Conservation (phyloP, 2,797 vertebrate genomes). For the Ctenopoma multispine region DNA sequence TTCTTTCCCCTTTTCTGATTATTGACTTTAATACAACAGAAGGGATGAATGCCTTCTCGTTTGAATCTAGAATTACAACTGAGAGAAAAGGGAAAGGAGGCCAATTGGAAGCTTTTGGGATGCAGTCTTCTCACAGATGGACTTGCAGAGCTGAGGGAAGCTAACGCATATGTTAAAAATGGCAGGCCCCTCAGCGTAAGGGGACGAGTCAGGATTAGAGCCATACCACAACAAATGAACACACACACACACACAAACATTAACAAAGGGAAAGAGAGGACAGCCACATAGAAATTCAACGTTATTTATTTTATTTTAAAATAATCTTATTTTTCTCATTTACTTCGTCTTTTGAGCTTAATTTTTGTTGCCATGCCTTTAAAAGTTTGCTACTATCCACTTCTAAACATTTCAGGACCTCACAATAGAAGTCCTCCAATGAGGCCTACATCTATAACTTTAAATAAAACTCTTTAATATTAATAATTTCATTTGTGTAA, state of each 20-base stretch:
- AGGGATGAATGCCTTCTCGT: neutral
- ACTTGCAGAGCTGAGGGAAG: slow-evolving; percentile 57
- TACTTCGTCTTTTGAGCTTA: slow-evolving; percentile 82
- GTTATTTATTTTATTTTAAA: slow-evolving; percentile 94
- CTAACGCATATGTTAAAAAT: slow-evolving; percentile 64
- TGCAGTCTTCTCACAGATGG: slow-evolving; percentile 69
- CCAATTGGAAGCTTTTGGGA: slow-evolving; percentile 68
- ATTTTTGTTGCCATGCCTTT: slow-evolving; percentile 96
- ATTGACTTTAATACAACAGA: slow-evolving; percentile 22
- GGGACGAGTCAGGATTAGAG: slow-evolving; percentile 72
- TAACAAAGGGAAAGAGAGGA: slow-evolving; percentile 82
- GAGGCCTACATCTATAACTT: slow-evolving; percentile 78
- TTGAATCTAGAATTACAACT: neutral
- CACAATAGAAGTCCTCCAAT: slow-evolving; percentile 57
- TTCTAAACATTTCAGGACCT: slow-evolving; percentile 80
- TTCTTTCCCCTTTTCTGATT: slow-evolving; percentile 57
- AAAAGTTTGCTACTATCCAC: slow-evolving; percentile 83
- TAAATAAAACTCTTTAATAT: slow-evolving; percentile 92
- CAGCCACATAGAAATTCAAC: slow-evolving; percentile 78
- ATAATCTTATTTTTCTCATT: slow-evolving; percentile 92
- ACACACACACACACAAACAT: slow-evolving; percentile 64
- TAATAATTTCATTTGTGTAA: slow-evolving; percentile 88
- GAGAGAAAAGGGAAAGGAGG: slow-evolving; percentile 64
- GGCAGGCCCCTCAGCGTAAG: slow-evolving; percentile 46
- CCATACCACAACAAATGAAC: slow-evolving; percentile 71